Evolutionary conservation across 2,797 vertebrate genomes (phyloP).

Genomic region (Hemitrygon akajei): DNA sequence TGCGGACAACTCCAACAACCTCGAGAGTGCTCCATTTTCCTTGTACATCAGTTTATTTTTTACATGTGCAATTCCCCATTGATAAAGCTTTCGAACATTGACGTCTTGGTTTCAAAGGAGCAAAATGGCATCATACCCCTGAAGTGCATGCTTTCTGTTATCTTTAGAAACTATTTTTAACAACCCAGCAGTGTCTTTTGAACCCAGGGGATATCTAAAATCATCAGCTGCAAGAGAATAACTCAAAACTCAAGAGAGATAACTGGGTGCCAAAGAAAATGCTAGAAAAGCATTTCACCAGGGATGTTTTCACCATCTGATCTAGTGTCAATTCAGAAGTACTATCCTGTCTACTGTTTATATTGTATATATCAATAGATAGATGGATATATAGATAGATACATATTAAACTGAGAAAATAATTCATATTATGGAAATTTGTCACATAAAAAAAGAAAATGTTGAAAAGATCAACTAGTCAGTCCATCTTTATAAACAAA

Average conservation of each 20-base stretch:
- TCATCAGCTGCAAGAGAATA: conserved; percentile 24
- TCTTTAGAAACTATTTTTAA: not conserved
- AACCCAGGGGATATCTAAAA: conserved; percentile 15
- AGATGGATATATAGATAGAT: no score
- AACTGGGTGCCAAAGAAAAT: not conserved
- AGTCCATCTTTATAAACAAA: not conserved
- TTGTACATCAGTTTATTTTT: not conserved
- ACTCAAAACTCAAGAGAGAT: conserved; percentile 22
- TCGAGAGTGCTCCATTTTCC: not conserved
- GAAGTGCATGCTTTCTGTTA: conserved; percentile 13
- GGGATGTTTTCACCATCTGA: not conserved
- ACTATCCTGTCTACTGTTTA: no score
- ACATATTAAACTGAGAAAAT: not conserved
- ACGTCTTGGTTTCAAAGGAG: not conserved
- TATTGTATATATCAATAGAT: not conserved
- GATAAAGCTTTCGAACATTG: not conserved
- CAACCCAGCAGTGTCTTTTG: conserved; percentile 14
- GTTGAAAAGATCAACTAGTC: not conserved
- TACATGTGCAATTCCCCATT: conserved; percentile 30
- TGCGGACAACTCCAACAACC: not conserved
- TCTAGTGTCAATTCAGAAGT: not conserved
- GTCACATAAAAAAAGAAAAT: not conserved
- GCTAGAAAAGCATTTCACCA: not conserved
- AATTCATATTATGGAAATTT: not conserved
- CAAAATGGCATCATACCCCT: conserved; percentile 14